Conservation (phyloP, 2,888 invertebrate genomes). For the Dryococelus australis region DNA sequence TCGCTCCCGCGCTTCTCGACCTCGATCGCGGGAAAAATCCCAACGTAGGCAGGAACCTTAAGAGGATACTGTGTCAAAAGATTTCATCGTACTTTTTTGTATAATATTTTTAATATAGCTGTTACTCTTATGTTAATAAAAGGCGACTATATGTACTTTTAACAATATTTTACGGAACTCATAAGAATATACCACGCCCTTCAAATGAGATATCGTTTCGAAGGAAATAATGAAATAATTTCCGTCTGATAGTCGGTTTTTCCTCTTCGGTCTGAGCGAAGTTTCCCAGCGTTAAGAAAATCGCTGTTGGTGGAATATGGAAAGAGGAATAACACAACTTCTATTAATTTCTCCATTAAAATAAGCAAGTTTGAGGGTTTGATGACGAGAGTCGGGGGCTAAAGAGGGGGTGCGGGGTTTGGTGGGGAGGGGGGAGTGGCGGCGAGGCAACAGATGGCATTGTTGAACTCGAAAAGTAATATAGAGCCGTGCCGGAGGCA, state of each 20-base stretch:
- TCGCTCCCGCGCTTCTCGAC: no score
- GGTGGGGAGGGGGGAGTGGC: conserved; percentile 19
- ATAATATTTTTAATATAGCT: no score
- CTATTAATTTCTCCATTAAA: conserved; percentile 35
- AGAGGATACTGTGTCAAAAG: no score
- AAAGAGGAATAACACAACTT: conserved; percentile 25
- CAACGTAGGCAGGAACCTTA: no score
- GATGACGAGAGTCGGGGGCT: neutral
- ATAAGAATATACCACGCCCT: no score
- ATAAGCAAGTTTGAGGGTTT: conserved; percentile 26
- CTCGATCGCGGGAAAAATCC: no score
- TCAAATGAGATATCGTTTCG: no score
- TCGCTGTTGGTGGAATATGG: conserved; percentile 17
- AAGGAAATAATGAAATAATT: no score
- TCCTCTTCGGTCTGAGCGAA: neutral
- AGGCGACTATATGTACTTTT: no score
- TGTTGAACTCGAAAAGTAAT: conserved; percentile 34
- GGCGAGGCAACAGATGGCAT: conserved; percentile 37
- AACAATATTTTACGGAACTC: no score
- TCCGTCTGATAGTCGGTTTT: neutral
- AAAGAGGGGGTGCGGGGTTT: neutral
- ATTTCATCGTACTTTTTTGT: no score
- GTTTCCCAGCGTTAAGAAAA: conserved; percentile 1
- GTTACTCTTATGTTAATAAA: no score
- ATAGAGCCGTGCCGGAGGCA: neutral